phyloP scores from a whole-genome alignment of 2,888 invertebrate species.

The Leucophenga maculata region DNA sequence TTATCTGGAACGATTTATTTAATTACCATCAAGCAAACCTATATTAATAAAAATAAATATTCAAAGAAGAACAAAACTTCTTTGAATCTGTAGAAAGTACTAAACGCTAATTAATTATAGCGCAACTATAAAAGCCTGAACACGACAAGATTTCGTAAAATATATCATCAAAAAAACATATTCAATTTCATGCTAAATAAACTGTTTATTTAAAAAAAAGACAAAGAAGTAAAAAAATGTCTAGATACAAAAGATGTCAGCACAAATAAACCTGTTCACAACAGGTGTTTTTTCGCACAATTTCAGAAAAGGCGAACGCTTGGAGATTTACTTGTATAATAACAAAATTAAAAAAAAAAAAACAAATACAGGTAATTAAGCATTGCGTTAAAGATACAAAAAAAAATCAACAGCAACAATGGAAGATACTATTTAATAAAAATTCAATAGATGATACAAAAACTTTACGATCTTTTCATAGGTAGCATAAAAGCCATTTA shows the following conservation, averaged over 20 bases:
- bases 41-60: slow-evolving; percentile 33
- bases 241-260: slow-evolving; percentile 48
- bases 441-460: slow-evolving; percentile 22
- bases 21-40: no score
- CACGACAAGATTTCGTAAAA: not conserved
- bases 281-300: slow-evolving; percentile 52
- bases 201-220: slow-evolving; percentile 2
- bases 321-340: not conserved
- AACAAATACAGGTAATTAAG: slow-evolving; percentile 26
- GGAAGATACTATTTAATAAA: not conserved
- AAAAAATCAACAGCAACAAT: not conserved
- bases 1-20: slow-evolving; percentile 44
- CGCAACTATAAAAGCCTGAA: slow-evolving; percentile 4
- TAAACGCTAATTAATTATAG: slow-evolving; percentile 23
- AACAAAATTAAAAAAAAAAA: slow-evolving; percentile 26
- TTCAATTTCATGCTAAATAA: slow-evolving; percentile 49
- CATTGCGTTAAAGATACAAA: not conserved
- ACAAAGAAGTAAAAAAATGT: not conserved
- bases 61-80: not conserved
- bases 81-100: slow-evolving; percentile 19
- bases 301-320: slow-evolving; percentile 5
- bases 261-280: slow-evolving; percentile 36
- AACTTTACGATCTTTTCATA: slow-evolving; percentile 45
- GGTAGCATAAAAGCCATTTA: slow-evolving; percentile 37
- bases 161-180: slow-evolving; percentile 17